Conservation (phyloP, 2,797 vertebrate genomes). For the Dromococcyx pavoninus region DNA sequence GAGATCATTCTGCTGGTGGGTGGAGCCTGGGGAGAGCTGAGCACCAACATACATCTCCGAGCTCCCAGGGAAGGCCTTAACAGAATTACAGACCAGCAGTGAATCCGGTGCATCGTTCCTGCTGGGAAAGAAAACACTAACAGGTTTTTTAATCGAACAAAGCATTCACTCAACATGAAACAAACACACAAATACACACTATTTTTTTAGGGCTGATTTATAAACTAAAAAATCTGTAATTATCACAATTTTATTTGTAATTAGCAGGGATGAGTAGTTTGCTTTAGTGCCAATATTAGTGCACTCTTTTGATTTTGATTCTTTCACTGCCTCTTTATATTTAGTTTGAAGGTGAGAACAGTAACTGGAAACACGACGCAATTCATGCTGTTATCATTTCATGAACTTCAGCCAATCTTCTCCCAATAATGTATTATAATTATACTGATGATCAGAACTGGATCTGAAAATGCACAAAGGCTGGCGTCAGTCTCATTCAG, state of each 20-base stretch:
- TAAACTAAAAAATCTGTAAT: neutral
- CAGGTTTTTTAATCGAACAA: neutral
- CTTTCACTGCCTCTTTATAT: neutral
- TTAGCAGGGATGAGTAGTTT: neutral
- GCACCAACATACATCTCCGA: neutral
- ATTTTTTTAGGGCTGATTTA: neutral
- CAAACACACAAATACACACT: neutral
- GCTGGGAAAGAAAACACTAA: neutral
- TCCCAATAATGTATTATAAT: constrained; percentile 4
- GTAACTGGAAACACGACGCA: neutral
- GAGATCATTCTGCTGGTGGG: rapidly evolving
- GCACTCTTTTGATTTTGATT: neutral
- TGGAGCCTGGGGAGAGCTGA: neutral
- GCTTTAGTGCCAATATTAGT: neutral
- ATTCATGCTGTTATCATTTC: constrained; percentile 17
- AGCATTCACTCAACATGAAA: neutral
- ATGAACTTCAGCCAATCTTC: neutral
- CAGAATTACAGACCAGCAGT: neutral
- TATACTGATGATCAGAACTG: neutral
- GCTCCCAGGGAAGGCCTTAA: neutral
- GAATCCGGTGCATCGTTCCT: neutral
- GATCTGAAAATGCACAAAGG: neutral
- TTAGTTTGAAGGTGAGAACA: constrained; percentile 33
- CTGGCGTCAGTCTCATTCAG: neutral
- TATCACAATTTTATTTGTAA: neutral